phyloP scores from a whole-genome alignment of 1,140 invertebrate species.

The Leptoteleia sp. region DNA sequence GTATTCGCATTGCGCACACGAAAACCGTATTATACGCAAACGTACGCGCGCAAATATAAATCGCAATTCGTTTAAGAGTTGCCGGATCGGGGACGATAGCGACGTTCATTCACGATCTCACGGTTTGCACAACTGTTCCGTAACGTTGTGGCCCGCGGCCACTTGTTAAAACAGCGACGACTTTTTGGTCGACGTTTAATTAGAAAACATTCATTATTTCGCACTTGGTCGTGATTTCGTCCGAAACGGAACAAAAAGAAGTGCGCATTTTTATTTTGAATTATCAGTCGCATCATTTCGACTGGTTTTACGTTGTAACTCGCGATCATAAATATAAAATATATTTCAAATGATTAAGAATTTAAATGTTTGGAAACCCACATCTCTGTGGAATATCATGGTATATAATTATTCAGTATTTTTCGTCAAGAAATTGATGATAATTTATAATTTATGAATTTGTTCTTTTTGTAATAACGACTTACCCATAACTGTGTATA shows the following conservation, averaged over 20 bases:
- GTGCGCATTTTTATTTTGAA: no score
- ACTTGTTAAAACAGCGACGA: conserved; percentile 37
- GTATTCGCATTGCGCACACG: conserved; percentile 31
- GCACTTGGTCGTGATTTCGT: conserved; percentile 17
- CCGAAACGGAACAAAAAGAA: not conserved
- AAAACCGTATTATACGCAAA: conserved; percentile 45
- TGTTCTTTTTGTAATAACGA: no score
- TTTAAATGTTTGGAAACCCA: no score
- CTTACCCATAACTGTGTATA: no score
- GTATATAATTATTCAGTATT: no score
- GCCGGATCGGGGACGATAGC: conserved; percentile 19
- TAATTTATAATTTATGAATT: no score
- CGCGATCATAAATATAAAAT: no score
- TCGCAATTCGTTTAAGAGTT: conserved; percentile 42
- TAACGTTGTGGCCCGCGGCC: conserved; percentile 24
- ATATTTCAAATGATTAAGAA: no score
- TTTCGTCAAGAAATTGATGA: no score
- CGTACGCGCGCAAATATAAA: conserved; percentile 18
- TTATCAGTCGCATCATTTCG: no score
- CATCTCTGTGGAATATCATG: no score
- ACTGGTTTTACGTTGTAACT: no score
- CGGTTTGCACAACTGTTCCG: conserved; percentile 28
- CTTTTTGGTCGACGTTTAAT: conserved; percentile 30
- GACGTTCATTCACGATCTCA: conserved; percentile 45
- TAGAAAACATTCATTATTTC: conserved; percentile 35